Evolutionary conservation across 2,888 invertebrate genomes (phyloP).

Genomic region (Euspilapteryx auroguttella): DNA sequence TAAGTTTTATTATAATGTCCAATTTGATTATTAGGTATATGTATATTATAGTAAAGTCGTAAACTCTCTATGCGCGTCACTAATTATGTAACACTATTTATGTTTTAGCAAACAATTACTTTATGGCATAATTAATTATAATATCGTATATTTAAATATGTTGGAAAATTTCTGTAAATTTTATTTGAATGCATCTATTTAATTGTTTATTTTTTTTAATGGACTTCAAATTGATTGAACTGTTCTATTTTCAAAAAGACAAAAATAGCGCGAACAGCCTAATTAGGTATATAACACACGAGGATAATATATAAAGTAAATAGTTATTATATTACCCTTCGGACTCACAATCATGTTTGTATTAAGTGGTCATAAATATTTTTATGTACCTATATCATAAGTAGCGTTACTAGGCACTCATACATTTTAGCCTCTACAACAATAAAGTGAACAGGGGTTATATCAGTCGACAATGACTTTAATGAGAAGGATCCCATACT

Average conservation of each 20-base stretch:
- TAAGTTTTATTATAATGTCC: constrained; percentile 23
- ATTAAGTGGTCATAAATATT: constrained; percentile 44
- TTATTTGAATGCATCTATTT: constrained; percentile 34
- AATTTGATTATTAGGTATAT: too few species aligned
- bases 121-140: constrained; percentile 10
- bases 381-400: constrained; percentile 55
- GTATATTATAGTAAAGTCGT: constrained; percentile 27
- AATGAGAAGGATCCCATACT: too few species aligned
- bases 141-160: constrained; percentile 5
- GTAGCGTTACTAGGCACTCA: constrained; percentile 55
- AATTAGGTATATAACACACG: too few species aligned
- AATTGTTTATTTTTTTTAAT: constrained; percentile 26
- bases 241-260: constrained; percentile 35
- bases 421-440: constrained; percentile 37
- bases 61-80: constrained; percentile 51
- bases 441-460: constrained; percentile 17
- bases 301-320: constrained; percentile 19
- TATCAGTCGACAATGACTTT: constrained; percentile 23
- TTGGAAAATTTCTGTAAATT: constrained; percentile 20
- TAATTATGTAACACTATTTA: too few species aligned
- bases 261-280: constrained; percentile 43
- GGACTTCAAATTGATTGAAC: constrained; percentile 27
- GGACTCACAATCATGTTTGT: constrained; percentile 53
- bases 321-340: constrained; percentile 39
- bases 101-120: constrained; percentile 37